Conservation (phyloP, 2,797 vertebrate genomes). For the Gastrophryne carolinensis region DNA sequence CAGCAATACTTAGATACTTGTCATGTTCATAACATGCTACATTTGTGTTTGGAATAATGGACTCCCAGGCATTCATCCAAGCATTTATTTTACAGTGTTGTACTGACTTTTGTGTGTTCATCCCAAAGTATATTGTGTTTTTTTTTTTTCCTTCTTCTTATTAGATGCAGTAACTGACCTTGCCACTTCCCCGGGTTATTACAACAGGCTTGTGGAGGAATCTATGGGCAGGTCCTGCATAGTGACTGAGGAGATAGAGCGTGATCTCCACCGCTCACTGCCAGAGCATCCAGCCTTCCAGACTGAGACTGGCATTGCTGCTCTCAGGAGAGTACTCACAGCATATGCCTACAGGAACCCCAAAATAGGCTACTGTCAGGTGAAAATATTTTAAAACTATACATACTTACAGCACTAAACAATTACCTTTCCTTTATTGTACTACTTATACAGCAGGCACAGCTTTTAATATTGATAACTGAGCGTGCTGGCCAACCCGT, state of each 20-base stretch:
- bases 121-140: no score
- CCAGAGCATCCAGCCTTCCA: constrained; percentile 95
- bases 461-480: no score
- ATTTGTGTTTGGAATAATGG: no score
- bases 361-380: constrained; percentile 96
- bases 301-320: constrained; percentile 86
- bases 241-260: constrained; percentile 91
- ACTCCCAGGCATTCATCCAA: no score
- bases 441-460: no score
- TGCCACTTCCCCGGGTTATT: constrained; percentile 80
- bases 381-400: constrained; percentile 50
- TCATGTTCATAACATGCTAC: no score
- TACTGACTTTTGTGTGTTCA: no score
- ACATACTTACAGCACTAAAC: background rate
- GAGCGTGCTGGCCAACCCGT: no score
- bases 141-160: background rate
- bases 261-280: constrained; percentile 91
- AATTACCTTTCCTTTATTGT: rapidly evolving
- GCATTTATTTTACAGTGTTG: no score
- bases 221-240: constrained; percentile 83
- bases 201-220: constrained; percentile 77
- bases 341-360: constrained; percentile 93
- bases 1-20: no score
- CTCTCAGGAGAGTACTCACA: constrained; percentile 88
- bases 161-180: constrained; percentile 82